Base-by-base conservation (phyloP, 2,888 invertebrate species). In the Agonopterix subpropinquella region DNA sequence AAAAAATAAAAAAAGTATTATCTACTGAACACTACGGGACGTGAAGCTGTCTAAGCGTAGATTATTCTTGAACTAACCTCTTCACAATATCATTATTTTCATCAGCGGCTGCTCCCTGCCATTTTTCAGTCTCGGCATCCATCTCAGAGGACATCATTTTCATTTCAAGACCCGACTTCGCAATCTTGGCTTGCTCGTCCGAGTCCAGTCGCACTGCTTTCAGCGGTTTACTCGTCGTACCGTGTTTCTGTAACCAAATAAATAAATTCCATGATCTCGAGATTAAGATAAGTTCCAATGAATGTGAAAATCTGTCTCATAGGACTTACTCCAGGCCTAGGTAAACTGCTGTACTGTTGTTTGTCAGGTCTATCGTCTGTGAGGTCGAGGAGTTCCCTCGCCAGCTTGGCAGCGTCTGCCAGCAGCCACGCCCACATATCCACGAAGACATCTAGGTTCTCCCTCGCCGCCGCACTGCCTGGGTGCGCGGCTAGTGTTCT, bases 151-250 rank as follows among this genome's bases (percentile, higher is more conserved):
- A 89, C 75, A 97, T 95, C 83, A 97, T 90, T 87, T 99, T 99
- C 97, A 98, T 97, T 86, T 98, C 98, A 57, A 98, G 85, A 36
- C 98, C 98, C 47, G 97, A 94, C 84, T 98, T 98, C 4, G 98
- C 98, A 66, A 98, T 98, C 88, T 98, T 97, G 45, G 97, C 98
- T 89, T 98, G 97, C 73, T 98, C 98, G 86, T 98, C 97, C 47
- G 95, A 94, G 86, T 97, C 97, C 64, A 98, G 82, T 69, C 95
- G 92, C 43, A 95, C 95, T 47, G 98, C 95, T 86, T 98, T 97
- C 59, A 96, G 77, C 43, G 97, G 95, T 85, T 98, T 97, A 67
- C 95, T 94, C 45, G 97, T 98, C 51, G 97, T 96, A 57, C 98
- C 98, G 80, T 98, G 98, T 93, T 98, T 98, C 98, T 98, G 81